These are phyloP conservation scores for Anseranas semipalmata DNA, from an alignment of 2,113 vertebrate species.

Conservation along the genomic window DNA sequence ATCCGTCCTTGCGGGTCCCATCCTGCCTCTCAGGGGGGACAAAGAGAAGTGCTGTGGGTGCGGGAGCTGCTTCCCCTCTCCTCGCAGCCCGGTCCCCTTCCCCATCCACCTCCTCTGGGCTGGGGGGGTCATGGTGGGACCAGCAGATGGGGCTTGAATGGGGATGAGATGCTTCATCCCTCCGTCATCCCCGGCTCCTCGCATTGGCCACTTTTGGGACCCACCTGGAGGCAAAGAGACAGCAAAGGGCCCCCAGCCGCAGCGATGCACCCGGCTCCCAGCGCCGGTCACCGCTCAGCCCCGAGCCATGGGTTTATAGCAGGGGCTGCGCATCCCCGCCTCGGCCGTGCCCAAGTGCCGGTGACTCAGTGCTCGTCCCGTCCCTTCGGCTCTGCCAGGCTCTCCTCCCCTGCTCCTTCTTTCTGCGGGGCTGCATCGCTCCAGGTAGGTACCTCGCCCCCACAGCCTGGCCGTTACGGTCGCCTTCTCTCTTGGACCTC, in stretches of 20 bases:
- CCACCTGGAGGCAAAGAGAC: no score
- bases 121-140: rapidly evolving
- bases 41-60: background rate
- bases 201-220: no score
- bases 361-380: background rate
- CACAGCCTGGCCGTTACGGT: background rate
- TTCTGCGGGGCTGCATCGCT: background rate
- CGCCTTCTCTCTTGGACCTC: background rate
- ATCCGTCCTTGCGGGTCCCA: background rate
- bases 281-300: no score
- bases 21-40: background rate
- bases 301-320: rapidly evolving
- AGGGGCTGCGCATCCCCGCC: background rate
- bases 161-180: rapidly evolving
- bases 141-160: background rate
- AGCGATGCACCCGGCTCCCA: no score
- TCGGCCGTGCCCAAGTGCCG: background rate
- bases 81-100: background rate
- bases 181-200: background rate
- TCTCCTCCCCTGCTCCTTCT: background rate
- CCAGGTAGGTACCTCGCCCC: background rate
- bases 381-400: background rate
- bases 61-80: background rate
- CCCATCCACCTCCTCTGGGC: background rate
- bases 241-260: no score